These are phyloP conservation scores for Seriola dumerili DNA, from an alignment of 2,113 vertebrate genomes.

Conservation along the genomic window DNA sequence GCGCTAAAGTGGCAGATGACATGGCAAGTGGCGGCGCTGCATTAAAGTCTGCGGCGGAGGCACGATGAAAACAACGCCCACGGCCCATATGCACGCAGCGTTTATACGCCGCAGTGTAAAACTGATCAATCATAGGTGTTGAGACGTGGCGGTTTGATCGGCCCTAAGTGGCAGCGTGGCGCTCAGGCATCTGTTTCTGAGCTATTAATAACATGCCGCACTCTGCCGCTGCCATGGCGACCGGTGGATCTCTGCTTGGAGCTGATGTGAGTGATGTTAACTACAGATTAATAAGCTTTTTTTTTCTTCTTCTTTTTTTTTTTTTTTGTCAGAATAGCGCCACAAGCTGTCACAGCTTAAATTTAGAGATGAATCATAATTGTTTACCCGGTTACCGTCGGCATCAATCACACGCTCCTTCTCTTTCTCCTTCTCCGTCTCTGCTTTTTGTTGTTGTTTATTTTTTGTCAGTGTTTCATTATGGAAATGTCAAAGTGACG, in stretches of 20 bases:
- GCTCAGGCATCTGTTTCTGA: constrained; percentile 77
- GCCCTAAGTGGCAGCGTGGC: constrained; percentile 58
- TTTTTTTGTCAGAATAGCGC: constrained; percentile 19
- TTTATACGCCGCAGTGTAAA: constrained; percentile 47
- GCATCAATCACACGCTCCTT: neutral
- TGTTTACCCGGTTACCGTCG: constrained; percentile 39
- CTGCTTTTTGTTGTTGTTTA: constrained; percentile 4
- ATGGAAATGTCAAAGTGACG: constrained; percentile 12
- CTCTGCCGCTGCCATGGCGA: constrained; percentile 71
- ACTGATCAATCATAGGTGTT: constrained; percentile 79
- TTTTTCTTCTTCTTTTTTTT: neutral
- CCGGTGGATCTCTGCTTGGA: constrained; percentile 32
- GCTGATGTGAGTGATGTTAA: constrained; percentile 43
- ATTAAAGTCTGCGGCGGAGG: constrained; percentile 30
- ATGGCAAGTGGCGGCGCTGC: constrained; percentile 55
- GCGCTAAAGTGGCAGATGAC: constrained; percentile 58
- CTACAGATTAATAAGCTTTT: constrained; percentile 43
- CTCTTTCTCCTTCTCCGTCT: neutral
- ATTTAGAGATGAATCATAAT: constrained; percentile 46
- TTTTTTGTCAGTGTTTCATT: constrained; percentile 2
- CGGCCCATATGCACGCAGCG: constrained; percentile 59
- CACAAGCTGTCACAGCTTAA: constrained; percentile 60
- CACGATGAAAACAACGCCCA: constrained; percentile 80
- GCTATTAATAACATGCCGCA: constrained; percentile 75
- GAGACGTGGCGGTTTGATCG: constrained; percentile 50